Conservation (phyloP, 2,888 invertebrate genomes). For the Hanleya hanleyi region DNA sequence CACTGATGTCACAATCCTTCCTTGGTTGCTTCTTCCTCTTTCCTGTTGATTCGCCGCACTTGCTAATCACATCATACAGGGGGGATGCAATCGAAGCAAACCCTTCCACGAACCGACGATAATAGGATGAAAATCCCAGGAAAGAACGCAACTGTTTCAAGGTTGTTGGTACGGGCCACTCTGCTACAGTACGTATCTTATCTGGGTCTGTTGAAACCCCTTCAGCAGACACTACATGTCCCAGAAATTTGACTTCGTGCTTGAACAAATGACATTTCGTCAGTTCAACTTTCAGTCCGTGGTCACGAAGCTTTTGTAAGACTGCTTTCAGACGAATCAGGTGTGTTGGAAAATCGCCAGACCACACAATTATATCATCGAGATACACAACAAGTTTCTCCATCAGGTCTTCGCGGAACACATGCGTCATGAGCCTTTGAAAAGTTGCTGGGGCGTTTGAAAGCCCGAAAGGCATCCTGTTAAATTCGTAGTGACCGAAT, state of each 20-base stretch:
- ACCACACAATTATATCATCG: not conserved
- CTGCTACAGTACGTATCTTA: not conserved
- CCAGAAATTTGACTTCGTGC: not conserved
- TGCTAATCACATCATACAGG: not conserved
- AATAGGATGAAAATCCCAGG: not conserved
- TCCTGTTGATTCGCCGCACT: not conserved
- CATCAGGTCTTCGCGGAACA: not conserved
- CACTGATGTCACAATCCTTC: not conserved
- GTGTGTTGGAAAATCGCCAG: not conserved
- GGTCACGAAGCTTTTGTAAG: not conserved
- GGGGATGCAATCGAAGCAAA: not conserved
- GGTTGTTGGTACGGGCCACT: not conserved
- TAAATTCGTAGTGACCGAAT: slow-evolving; percentile 36
- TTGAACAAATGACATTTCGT: not conserved
- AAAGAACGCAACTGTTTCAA: not conserved
- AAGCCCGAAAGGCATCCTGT: slow-evolving; percentile 32
- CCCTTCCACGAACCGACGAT: not conserved
- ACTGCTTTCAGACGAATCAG: not conserved
- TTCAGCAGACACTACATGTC: not conserved
- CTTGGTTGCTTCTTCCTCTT: not conserved
- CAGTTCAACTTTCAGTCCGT: not conserved
- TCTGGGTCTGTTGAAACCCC: not conserved
- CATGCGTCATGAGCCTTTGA: slow-evolving; percentile 22
- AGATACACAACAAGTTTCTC: not conserved
- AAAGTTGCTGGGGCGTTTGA: slow-evolving; percentile 31